phyloP scores from a whole-genome alignment of 1,140 invertebrate genomes.

The Drosophila prosaltans region DNA sequence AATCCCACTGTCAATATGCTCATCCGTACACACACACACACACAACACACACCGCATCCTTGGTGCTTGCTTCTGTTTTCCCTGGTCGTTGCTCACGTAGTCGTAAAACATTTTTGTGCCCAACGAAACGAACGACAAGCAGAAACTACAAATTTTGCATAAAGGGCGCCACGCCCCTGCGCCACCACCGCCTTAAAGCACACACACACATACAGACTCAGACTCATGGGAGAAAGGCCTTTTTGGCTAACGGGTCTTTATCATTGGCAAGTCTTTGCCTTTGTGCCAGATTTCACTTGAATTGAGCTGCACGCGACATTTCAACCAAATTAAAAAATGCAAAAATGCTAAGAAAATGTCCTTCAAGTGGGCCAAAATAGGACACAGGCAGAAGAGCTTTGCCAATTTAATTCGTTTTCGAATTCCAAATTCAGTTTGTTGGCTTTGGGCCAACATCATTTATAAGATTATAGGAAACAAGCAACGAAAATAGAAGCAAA shows the following conservation, averaged over 20 bases:
- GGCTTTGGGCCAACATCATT: constrained; percentile 60
- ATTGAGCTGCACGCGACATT: constrained; percentile 52
- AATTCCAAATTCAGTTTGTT: constrained; percentile 43
- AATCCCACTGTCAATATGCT: constrained; percentile 55
- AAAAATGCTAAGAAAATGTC: constrained; percentile 40
- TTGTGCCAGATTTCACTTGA: constrained; percentile 19
- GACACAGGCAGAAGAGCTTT: constrained; percentile 17
- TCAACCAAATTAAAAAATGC: constrained; percentile 54
- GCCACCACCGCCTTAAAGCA: not conserved
- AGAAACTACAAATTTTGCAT: constrained; percentile 52
- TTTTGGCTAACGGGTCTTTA: constrained; percentile 40
- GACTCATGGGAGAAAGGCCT: constrained; percentile 23
- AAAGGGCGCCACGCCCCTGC: constrained; percentile 14
- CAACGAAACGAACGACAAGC: constrained; percentile 30
- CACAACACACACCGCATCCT: not conserved
- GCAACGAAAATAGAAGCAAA: constrained; percentile 12
- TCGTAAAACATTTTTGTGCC: constrained; percentile 57
- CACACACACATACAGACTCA: not conserved
- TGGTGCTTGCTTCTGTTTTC: constrained; percentile 17
- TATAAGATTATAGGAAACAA: constrained; percentile 31
- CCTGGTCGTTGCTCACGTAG: constrained; percentile 41
- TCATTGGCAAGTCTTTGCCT: constrained; percentile 37
- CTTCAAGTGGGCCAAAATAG: constrained; percentile 17
- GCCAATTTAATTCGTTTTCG: constrained; percentile 56
- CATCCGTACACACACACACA: not conserved